phyloP scores from a whole-genome alignment of 2,888 invertebrate species.

The Harpagoxenus sublaevis region DNA sequence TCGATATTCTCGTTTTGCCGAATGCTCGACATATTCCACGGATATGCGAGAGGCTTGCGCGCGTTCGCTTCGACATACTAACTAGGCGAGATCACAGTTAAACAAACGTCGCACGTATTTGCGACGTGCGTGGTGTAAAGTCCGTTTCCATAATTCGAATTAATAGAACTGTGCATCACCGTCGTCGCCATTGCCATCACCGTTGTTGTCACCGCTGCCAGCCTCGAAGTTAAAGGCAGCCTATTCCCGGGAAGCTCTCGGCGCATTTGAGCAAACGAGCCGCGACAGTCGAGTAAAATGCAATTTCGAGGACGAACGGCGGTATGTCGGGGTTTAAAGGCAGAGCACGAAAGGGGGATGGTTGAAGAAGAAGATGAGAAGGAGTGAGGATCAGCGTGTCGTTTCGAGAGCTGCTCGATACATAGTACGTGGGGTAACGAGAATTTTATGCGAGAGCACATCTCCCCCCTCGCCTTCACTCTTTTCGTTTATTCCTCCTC shows the following conservation, averaged over 20 bases:
- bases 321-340: slow-evolving; percentile 35
- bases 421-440: slow-evolving; percentile 56
- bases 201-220: not conserved
- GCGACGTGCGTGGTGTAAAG: slow-evolving; percentile 40
- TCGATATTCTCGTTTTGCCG: slow-evolving; percentile 15
- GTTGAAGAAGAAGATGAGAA: slow-evolving; percentile 52
- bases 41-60: not conserved
- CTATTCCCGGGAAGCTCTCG: slow-evolving; percentile 54
- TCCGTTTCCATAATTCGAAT: slow-evolving; percentile 64
- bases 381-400: slow-evolving; percentile 53
- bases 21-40: not conserved
- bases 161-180: slow-evolving; percentile 62
- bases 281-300: slow-evolving; percentile 59
- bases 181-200: not conserved
- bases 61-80: slow-evolving; percentile 40
- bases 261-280: slow-evolving; percentile 62
- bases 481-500: slow-evolving; percentile 7
- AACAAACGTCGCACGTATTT: slow-evolving; percentile 59
- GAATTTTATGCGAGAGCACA: slow-evolving; percentile 63
- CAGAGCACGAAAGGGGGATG: slow-evolving; percentile 7
- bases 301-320: slow-evolving; percentile 60
- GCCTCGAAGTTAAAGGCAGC: slow-evolving; percentile 55
- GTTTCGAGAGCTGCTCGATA: slow-evolving; percentile 62
- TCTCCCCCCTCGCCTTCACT: not conserved
- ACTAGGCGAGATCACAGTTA: slow-evolving; percentile 64